Evolutionary conservation across 2,888 invertebrate species (phyloP).

Genomic region (Hyalella azteca): DNA sequence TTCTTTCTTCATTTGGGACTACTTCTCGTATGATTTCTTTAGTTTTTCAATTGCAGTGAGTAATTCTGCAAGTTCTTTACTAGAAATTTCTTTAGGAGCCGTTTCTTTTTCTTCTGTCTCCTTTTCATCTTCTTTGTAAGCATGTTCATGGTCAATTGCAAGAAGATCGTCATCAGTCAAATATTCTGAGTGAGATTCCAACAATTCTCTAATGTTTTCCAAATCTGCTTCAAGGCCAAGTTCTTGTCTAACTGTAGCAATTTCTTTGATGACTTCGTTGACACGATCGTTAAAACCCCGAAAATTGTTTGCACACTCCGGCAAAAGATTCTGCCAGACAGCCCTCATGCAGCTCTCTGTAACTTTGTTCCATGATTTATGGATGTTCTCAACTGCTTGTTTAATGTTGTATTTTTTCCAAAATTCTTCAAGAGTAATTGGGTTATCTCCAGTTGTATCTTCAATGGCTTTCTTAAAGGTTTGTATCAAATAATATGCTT

Average conservation of each 20-base stretch:
- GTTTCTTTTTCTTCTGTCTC: no score
- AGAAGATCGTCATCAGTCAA: no score
- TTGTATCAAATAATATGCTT: slow-evolving; percentile 52
- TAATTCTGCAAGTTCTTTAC: no score
- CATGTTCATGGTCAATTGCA: no score
- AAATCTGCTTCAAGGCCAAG: slow-evolving; percentile 12
- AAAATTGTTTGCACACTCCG: slow-evolving; percentile 1
- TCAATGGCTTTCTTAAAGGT: slow-evolving; percentile 40
- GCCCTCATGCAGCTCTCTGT: slow-evolving; percentile 39
- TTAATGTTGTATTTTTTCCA: slow-evolving; percentile 58
- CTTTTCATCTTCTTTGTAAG: no score
- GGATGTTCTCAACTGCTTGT: slow-evolving; percentile 53
- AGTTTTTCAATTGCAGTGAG: no score
- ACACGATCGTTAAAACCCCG: background rate
- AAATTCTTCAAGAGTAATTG: slow-evolving; percentile 43
- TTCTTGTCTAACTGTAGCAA: background rate
- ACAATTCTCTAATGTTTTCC: no score
- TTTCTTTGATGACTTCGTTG: background rate
- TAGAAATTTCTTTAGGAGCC: no score
- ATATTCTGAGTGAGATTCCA: no score
- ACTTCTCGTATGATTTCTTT: no score
- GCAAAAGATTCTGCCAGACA: slow-evolving; percentile 47
- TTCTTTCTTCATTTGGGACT: no score
- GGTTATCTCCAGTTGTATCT: slow-evolving; percentile 41
- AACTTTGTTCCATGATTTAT: slow-evolving; percentile 47